Base-by-base conservation (phyloP, 2,888 invertebrate species). In the Drymonia ruficornis region DNA sequence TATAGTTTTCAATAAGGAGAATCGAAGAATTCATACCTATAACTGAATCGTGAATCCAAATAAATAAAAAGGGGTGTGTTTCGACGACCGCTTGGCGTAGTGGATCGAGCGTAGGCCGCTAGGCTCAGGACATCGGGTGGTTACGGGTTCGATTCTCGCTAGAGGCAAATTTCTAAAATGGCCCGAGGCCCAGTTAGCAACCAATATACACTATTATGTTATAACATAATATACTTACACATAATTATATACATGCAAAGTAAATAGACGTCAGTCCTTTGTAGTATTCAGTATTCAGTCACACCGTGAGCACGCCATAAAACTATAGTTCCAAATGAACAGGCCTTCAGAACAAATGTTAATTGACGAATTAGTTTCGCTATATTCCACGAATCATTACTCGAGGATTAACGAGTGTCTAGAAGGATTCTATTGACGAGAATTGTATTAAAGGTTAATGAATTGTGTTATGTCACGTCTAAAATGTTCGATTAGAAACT, bases 231-330 rank as follows among this genome's bases (percentile, higher is more conserved):
- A 9, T 31, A 31, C 0, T 16, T 6, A 40, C 5, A 16, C 13
- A 19, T 43, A 19, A 19, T 13, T 19, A 43, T 5, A 11, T 19
- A 19, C 5, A 43, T 19, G 55, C 12, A 49, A 53, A 54, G 52
- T 52, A 50, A 62, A n/a, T 58, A 29, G 19, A 79, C 78, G 76
- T 79, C 74, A 74, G 71, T 61, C 64, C 66, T 70, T 74, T 72
- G 72, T 64, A 67, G 61, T 48, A 72, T 77, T 80, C 72, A 67
- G 61, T 48, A 72, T 77, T 80, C 72, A 65, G 77, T 60, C 56
- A 61, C 56, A 61, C 68, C 62, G 72, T 56, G 36, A n/a, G n/a
- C n/a, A n/a, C n/a, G 56, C 61, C 63, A 67, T 78, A 71, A 76
- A 74, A 69, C 52, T 53, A 56, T 50, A 59, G 53, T 58, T 52